phyloP scores from a whole-genome alignment of 2,113 vertebrate species.

The Phylloscopus trochilus region DNA sequence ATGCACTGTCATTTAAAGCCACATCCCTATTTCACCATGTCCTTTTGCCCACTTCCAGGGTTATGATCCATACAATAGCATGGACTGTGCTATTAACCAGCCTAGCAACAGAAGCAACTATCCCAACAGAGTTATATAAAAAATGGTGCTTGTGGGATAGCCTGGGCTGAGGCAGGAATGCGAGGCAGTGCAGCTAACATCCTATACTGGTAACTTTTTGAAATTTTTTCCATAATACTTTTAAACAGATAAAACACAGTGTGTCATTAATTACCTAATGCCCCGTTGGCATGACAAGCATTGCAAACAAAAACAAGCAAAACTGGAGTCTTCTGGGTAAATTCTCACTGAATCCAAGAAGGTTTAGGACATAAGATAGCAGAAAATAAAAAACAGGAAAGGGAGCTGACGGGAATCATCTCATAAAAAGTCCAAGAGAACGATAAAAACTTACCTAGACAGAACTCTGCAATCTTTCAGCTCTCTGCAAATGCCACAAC shows the following conservation, averaged over 20 bases:
- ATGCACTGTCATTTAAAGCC: neutral
- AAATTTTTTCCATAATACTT: neutral
- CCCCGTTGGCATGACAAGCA: neutral
- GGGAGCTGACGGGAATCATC: neutral
- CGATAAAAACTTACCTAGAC: conserved; percentile 9
- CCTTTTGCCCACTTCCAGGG: neutral
- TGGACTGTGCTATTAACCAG: neutral
- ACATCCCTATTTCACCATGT: neutral
- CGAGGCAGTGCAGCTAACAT: neutral
- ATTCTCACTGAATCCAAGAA: neutral
- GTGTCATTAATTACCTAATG: neutral
- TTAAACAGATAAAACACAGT: neutral
- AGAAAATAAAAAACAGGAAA: neutral
- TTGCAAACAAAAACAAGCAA: neutral
- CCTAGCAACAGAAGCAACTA: neutral
- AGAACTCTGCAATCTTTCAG: neutral
- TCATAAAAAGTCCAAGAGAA: neutral
- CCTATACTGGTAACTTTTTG: conserved; percentile 8
- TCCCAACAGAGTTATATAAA: neutral
- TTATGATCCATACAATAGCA: neutral
- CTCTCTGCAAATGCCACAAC: neutral
- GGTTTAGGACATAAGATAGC: neutral
- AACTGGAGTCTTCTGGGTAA: neutral
- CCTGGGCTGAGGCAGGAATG: neutral
- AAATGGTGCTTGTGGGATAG: neutral